phyloP scores from a whole-genome alignment of 2,113 vertebrate genomes.

The Ailurus styani region DNA sequence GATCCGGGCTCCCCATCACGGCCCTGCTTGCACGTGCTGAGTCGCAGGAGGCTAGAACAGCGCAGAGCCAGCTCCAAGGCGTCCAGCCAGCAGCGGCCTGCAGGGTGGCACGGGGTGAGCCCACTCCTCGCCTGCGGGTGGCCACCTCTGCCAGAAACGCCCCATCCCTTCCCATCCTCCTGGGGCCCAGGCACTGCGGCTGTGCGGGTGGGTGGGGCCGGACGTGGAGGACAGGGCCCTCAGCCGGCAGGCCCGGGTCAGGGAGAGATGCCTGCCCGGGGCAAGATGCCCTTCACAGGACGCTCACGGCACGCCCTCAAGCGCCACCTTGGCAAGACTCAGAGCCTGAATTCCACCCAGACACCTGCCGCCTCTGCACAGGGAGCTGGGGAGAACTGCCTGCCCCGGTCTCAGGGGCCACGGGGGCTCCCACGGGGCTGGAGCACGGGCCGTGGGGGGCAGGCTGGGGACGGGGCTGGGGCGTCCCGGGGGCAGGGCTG shows the following conservation, averaged over 20 bases:
- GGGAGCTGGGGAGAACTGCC: not conserved
- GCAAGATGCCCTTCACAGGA: not conserved
- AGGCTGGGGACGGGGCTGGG: not conserved
- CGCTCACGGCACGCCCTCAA: not conserved
- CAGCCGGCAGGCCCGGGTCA: not conserved
- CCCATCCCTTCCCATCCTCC: not conserved
- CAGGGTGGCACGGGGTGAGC: rapidly evolving
- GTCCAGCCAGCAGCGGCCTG: constrained; percentile 98
- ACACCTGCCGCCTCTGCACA: rapidly evolving
- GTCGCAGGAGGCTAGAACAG: constrained; percentile 93
- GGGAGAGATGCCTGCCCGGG: not conserved
- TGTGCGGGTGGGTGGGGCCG: not conserved
- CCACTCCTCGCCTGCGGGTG: rapidly evolving
- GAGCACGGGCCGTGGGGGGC: too few species aligned
- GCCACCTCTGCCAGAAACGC: not conserved
- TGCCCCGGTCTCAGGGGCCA: not conserved
- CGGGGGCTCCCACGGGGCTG: not conserved
- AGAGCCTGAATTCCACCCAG: not conserved
- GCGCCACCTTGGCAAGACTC: not conserved
- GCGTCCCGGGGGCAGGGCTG: not conserved
- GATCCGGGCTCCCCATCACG: constrained; percentile 88
- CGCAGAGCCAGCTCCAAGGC: constrained; percentile 94
- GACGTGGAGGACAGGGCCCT: not conserved
- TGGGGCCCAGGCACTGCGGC: too few species aligned
- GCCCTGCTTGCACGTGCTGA: constrained; percentile 86